phyloP scores from a whole-genome alignment of 2,113 vertebrate genomes.

The Nerophis ophidion region DNA sequence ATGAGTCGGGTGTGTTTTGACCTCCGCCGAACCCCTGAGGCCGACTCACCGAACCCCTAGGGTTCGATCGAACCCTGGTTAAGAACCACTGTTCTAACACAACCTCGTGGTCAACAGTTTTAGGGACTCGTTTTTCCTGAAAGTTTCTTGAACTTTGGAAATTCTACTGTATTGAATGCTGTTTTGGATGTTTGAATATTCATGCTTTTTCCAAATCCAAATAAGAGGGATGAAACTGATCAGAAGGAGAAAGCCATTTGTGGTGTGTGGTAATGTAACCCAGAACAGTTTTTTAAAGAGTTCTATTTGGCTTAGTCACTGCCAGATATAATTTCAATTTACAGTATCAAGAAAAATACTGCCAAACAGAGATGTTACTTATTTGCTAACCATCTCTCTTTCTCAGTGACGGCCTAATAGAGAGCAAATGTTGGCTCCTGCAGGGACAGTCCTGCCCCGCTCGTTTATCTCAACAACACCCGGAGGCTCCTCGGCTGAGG shows the following conservation, averaged over 20 bases:
- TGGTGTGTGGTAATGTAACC: conserved; percentile 7
- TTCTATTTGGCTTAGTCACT: conserved; percentile 28
- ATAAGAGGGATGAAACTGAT: conserved; percentile 5
- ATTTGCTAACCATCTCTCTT: conserved; percentile 1
- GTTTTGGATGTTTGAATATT: neutral
- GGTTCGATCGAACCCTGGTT: too few species aligned
- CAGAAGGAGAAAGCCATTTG: conserved; percentile 25
- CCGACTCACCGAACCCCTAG: too few species aligned
- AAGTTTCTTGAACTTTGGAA: neutral
- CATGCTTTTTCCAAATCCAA: conserved; percentile 1
- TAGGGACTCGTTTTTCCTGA: neutral
- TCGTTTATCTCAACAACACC: conserved; percentile 37
- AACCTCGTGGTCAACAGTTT: neutral
- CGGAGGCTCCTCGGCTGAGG: conserved; percentile 15
- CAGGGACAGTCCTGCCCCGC: conserved; percentile 14
- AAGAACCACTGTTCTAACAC: too few species aligned
- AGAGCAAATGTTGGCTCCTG: conserved; percentile 42
- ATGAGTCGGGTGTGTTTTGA: too few species aligned
- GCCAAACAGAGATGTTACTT: conserved; percentile 4
- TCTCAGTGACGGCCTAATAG: conserved; percentile 33
- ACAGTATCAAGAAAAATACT: conserved; percentile 5
- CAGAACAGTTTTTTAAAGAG: conserved; percentile 22
- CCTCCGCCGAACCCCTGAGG: too few species aligned
- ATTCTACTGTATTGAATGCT: neutral
- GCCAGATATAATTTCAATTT: conserved; percentile 5